Conservation (phyloP, 2,113 vertebrate species). For the Aspidoscelis tigris region DNA sequence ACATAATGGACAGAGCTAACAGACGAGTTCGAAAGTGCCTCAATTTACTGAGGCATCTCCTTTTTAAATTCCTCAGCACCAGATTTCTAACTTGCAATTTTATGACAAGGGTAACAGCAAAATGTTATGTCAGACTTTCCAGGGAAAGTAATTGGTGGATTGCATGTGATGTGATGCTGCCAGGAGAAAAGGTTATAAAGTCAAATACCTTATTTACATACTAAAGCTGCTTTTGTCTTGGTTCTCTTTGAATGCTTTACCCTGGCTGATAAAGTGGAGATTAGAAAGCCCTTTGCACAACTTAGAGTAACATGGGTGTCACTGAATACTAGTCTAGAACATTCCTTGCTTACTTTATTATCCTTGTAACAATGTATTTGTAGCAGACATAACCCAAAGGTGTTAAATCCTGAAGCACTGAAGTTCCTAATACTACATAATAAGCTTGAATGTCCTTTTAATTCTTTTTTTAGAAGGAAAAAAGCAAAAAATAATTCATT, state of each 20-base stretch:
- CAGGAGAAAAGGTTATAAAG: slow-evolving; percentile 71
- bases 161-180: slow-evolving; percentile 73
- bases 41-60: slow-evolving; percentile 74
- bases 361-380: slow-evolving; percentile 30
- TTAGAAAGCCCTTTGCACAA: slow-evolving; percentile 19
- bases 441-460: slow-evolving; percentile 20
- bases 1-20: slow-evolving; percentile 88
- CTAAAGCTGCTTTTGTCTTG: slow-evolving; percentile 72
- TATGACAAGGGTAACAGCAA: slow-evolving; percentile 75
- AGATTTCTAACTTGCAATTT: slow-evolving; percentile 84
- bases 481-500: slow-evolving; percentile 38
- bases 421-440: slow-evolving; percentile 27
- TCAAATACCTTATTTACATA: slow-evolving; percentile 79
- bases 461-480: slow-evolving; percentile 33
- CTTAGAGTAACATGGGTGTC: slow-evolving; percentile 35
- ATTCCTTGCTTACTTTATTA: slow-evolving; percentile 34
- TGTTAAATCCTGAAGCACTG: slow-evolving; percentile 33
- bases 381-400: slow-evolving; percentile 32
- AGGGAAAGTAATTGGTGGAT: slow-evolving; percentile 73
- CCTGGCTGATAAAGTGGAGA: slow-evolving; percentile 59
- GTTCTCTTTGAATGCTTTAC: slow-evolving; percentile 73
- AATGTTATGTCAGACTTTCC: slow-evolving; percentile 68
- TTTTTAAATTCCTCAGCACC: slow-evolving; percentile 78
- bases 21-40: slow-evolving; percentile 54
- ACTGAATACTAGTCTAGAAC: neutral